A percentile compares a stretch with the other conserved stretches of the same genome.
Evolutionary conservation across 1,140 invertebrate genomes (phyloP).

Genomic region (Pogonognathellus flavescens): DNA sequence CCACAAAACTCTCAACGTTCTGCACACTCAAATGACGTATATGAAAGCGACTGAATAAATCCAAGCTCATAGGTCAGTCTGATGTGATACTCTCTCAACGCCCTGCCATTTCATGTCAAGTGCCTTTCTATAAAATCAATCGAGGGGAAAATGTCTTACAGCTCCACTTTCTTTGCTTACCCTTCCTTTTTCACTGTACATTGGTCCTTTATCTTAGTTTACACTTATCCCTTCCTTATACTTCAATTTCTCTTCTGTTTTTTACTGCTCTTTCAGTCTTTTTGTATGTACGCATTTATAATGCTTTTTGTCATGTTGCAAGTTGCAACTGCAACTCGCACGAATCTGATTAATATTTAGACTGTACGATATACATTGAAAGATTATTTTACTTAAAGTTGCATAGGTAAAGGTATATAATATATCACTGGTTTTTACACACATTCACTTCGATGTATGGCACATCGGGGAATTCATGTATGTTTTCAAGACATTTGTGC

Average conservation of each 20-base stretch:
- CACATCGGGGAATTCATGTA: too few species aligned
- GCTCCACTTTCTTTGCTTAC: background rate
- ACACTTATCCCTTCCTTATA: background rate
- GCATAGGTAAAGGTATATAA: too few species aligned
- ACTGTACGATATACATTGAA: too few species aligned
- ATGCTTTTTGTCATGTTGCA: too few species aligned
- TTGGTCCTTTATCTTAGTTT: background rate
- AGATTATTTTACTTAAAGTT: too few species aligned
- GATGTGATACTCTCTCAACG: background rate
- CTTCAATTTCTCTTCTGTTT: background rate
- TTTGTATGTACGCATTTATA: background rate
- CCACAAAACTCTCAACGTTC: too few species aligned
- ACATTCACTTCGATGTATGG: too few species aligned
- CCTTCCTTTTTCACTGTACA: background rate
- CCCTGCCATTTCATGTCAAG: constrained; percentile 31
- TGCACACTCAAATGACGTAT: too few species aligned
- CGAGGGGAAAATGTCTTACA: constrained; percentile 28
- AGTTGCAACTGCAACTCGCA: too few species aligned
- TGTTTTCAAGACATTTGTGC: too few species aligned
- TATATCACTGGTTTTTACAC: too few species aligned
- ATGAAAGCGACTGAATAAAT: background rate
- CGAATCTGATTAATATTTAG: too few species aligned
- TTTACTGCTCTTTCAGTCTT: background rate
- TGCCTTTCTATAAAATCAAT: constrained; percentile 48
- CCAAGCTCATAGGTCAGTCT: constrained; percentile 47